Evolutionary conservation across 2,113 vertebrate genomes (phyloP), one percentile per base, ranked within the genome.

Genomic region (Helogale parvula): DNA sequence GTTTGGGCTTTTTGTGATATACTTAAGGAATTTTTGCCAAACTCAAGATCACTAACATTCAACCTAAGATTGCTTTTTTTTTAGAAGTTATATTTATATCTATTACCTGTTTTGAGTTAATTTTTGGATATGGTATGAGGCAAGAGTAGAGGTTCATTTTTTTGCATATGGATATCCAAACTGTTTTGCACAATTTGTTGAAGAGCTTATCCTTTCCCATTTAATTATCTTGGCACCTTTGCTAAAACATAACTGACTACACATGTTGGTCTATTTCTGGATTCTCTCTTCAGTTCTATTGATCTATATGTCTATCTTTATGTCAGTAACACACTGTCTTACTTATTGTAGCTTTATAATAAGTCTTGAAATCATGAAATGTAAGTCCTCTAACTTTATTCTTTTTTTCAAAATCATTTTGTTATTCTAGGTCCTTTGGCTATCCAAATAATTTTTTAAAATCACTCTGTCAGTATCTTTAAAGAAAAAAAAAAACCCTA

Each of bases 21-120:
- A 93, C 16, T 82, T 88, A 79, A 68, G 45, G 76, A 92, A 92
- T 79, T 31, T 77, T 25, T 97, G 77, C 60, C 11, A 81, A 93
- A 50, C 12, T n/a, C 35, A 69, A 52, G 25, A 74, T 74, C 80
- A 88, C 29, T 88, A 93, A 93, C 27, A 77, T 85, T 65, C 35
- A 57, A 16, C n/a, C n/a, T 95, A 71, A 71, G 29, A 69, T 27
- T n/a, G 29, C 54, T 74, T 88, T 82, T 90, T 31, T 31, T 54
- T 54, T 5, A 54, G 52, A 54, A 54, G 52, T 54, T 85, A n/a
- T 16, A 80, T 79, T 96, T 65, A 79, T 9, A 7, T 86, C 68
- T 93, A 63, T 88, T n/a, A 71, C 60, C 27, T 94, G 66, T 80
- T 88, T 87, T 96, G 60, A 80, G 21, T 92, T 81, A 74, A 74